These are phyloP conservation scores for Chrysaora quinquecirrha DNA, from an alignment of 30 jellyfish, hydroid and myxozoan species.

Conservation along the genomic window DNA sequence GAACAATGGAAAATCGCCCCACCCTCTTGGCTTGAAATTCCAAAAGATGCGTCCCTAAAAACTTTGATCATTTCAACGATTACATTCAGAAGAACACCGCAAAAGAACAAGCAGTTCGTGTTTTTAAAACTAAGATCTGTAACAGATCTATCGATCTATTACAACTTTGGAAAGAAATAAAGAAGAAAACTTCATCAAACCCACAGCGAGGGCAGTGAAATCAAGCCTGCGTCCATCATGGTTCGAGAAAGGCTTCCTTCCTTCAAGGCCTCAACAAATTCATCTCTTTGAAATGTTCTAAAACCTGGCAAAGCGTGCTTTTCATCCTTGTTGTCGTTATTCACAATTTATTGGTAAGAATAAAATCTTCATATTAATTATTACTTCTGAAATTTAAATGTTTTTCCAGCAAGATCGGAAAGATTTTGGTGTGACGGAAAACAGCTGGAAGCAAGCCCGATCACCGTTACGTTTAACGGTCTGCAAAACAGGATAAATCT, in stretches of 20 bases:
- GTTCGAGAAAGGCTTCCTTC: background rate
- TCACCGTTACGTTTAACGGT: background rate
- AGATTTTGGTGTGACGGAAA: background rate
- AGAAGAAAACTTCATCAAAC: conserved; percentile 26
- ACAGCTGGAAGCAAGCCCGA: background rate
- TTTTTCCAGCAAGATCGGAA: background rate
- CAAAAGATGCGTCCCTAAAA: no score
- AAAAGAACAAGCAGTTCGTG: no score
- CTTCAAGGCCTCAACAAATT: background rate
- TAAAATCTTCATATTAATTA: background rate
- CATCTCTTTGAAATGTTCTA: background rate
- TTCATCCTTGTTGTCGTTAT: background rate
- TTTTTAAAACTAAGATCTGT: no score
- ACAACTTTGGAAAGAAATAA: conserved; percentile 44
- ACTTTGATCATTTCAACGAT: no score
- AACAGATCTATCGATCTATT: background rate
- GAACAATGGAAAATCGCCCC: conserved; percentile 58
- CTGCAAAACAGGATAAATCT: background rate
- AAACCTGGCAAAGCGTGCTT: background rate
- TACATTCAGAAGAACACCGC: no score
- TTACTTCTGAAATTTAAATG: no score
- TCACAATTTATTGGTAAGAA: background rate
- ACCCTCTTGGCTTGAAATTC: conserved; percentile 65
- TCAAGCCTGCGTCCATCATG: no score
- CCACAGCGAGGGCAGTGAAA: conserved; percentile 89